A percentile compares a stretch with the other conserved stretches of the same genome.
phyloP scores from a whole-genome alignment of 2,113 vertebrate species.

The Erinaceus europaeus region DNA sequence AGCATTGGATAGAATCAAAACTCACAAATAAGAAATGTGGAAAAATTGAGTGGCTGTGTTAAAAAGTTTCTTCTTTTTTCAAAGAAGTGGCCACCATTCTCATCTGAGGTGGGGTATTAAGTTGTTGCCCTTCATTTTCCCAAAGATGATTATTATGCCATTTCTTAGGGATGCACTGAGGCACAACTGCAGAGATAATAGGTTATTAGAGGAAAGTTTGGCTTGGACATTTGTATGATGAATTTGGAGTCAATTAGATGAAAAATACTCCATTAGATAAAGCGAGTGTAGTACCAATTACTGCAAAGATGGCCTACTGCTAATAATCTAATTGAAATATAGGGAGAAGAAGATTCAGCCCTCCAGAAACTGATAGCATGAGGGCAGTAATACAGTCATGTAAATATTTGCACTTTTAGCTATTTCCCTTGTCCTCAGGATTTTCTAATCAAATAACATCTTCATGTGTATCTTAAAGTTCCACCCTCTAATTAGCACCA shows the following conservation, averaged over 20 bases:
- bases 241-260: conserved; percentile 86
- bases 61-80: conserved; percentile 68
- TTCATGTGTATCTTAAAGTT: conserved; percentile 41
- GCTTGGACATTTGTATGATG: conserved; percentile 85
- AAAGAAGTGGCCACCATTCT: conserved; percentile 66
- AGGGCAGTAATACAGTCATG: conserved; percentile 51
- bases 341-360: conserved; percentile 71
- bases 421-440: conserved; percentile 40
- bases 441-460: conserved; percentile 43
- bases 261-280: conserved; percentile 85
- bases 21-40: not conserved
- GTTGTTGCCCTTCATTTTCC: conserved; percentile 74
- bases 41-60: conserved; percentile 68
- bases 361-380: conserved; percentile 64
- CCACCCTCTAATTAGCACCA: not conserved
- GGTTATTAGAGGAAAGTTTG: conserved; percentile 84
- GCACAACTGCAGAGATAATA: conserved; percentile 84
- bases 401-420: conserved; percentile 71
- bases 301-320: conserved; percentile 75
- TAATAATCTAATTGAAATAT: conserved; percentile 85
- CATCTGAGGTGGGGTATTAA: conserved; percentile 69
- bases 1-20: not conserved
- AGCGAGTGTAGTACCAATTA: conserved; percentile 82
- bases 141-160: conserved; percentile 76
- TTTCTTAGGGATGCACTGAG: conserved; percentile 77